phyloP scores from a whole-genome alignment of 2,888 invertebrate species.

The Celastrina argiolus region DNA sequence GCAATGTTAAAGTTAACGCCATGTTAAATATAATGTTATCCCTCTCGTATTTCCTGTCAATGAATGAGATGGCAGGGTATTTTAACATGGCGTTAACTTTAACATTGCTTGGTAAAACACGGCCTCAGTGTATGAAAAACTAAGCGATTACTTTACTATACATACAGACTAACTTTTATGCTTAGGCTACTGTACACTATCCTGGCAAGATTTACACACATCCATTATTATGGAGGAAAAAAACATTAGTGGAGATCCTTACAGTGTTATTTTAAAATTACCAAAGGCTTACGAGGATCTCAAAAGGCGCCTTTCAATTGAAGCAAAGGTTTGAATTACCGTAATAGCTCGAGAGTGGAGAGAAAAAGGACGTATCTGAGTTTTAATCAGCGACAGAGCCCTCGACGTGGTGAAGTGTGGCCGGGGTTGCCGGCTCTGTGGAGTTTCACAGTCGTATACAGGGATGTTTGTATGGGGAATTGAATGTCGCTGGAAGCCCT shows the following conservation, averaged over 20 bases:
- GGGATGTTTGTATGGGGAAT: not conserved
- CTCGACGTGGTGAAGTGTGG: conserved; percentile 42
- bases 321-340: conserved; percentile 32
- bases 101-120: no score
- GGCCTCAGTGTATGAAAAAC: no score
- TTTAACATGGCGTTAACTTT: no score
- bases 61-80: no score
- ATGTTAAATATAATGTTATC: no score
- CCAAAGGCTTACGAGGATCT: not conserved
- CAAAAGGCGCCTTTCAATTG: conserved; percentile 19
- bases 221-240: not conserved
- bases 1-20: no score
- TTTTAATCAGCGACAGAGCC: conserved; percentile 62
- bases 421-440: conserved; percentile 39
- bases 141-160: no score
- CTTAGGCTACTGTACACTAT: no score
- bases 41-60: no score
- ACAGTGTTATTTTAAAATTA: not conserved
- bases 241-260: not conserved
- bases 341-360: conserved; percentile 38
- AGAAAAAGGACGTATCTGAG: conserved; percentile 48
- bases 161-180: no score
- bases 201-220: not conserved
- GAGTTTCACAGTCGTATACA: not conserved
- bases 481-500: not conserved